phyloP scores from a whole-genome alignment of 1,140 invertebrate genomes.

The Nephila pilipes region DNA sequence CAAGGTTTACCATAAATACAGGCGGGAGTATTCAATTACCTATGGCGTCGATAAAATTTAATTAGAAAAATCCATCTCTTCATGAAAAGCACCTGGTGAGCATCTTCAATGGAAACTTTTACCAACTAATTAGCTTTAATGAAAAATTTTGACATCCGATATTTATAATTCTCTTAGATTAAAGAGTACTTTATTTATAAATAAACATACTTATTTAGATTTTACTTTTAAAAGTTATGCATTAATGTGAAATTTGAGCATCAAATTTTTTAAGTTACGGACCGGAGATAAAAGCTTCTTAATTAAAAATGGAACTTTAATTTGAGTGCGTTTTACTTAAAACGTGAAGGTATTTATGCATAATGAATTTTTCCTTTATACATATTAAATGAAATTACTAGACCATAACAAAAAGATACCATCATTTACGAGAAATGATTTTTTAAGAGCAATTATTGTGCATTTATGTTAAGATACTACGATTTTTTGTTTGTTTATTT shows the following conservation, averaged over 20 bases:
- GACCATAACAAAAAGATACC: too few species aligned
- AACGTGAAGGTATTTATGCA: too few species aligned
- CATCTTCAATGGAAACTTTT: not conserved
- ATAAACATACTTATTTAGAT: not conserved
- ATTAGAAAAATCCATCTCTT: conserved; percentile 28
- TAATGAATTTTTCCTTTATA: too few species aligned
- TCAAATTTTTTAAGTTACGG: not conserved
- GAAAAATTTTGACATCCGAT: conserved; percentile 35
- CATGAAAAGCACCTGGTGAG: not conserved
- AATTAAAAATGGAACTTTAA: too few species aligned
- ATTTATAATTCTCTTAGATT: not conserved
- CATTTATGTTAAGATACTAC: too few species aligned
- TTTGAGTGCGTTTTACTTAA: too few species aligned
- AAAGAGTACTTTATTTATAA: not conserved
- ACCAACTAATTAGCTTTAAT: conserved; percentile 10
- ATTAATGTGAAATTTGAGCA: conserved; percentile 4
- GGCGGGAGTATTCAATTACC: not conserved
- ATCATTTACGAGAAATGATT: too few species aligned
- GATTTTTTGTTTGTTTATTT: too few species aligned
- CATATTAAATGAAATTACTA: too few species aligned
- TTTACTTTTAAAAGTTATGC: not conserved
- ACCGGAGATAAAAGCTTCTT: too few species aligned
- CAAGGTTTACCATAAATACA: not conserved
- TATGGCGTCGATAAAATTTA: conserved; percentile 17
- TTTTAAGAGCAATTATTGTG: too few species aligned